These are phyloP conservation scores for Hippocampus kuda DNA, from an alignment of 2,797 vertebrate species.

Conservation along the genomic window DNA sequence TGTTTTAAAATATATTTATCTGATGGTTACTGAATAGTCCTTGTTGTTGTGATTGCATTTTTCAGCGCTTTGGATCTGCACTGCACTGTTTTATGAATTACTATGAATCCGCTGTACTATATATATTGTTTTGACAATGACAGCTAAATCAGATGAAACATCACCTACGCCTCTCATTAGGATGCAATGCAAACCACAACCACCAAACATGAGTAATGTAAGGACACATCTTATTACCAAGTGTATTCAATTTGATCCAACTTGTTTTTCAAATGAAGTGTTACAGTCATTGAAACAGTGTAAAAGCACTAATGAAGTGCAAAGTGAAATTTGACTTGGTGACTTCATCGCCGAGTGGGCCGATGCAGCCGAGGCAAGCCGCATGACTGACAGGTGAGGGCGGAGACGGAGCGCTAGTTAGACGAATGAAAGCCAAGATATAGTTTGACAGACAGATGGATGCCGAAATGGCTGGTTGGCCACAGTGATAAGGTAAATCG, in stretches of 20 bases:
- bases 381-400: slow-evolving; percentile 67
- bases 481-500: slow-evolving; percentile 76
- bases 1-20: no score
- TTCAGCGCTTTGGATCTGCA: no score
- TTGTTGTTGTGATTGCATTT: no score
- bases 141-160: no score
- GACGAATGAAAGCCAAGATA: slow-evolving; percentile 74
- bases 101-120: no score
- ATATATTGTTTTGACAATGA: no score
- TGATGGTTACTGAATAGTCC: no score
- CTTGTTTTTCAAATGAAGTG: not conserved
- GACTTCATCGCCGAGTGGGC: slow-evolving; percentile 30
- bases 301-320: not conserved
- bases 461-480: slow-evolving; percentile 74
- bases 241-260: not conserved
- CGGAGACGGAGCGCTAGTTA: slow-evolving; percentile 67
- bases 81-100: no score
- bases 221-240: not conserved
- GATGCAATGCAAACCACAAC: not conserved
- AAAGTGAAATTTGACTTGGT: slow-evolving; percentile 30
- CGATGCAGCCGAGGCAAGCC: slow-evolving; percentile 27
- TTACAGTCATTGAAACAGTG: not conserved
- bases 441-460: slow-evolving; percentile 77
- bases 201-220: not conserved
- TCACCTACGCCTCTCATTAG: not conserved